phyloP scores from a whole-genome alignment of 1,140 invertebrate species.

The Caenorhabditis brenneri region DNA sequence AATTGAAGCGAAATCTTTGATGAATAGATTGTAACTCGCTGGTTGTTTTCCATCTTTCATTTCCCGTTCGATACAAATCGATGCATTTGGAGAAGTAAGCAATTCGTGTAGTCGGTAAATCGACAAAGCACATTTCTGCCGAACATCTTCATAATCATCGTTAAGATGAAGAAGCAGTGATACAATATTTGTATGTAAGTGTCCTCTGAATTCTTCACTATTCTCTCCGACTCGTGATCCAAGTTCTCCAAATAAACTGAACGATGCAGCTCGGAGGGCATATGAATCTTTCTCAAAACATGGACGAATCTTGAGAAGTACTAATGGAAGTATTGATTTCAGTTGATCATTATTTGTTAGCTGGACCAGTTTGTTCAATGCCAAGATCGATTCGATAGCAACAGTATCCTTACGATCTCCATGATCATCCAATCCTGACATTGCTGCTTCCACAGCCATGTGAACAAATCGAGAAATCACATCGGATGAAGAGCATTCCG shows the following conservation, averaged over 20 bases:
- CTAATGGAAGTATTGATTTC: constrained; percentile 73
- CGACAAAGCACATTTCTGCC: constrained; percentile 31
- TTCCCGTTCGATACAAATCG: constrained; percentile 54
- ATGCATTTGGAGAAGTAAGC: constrained; percentile 53
- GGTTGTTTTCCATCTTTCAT: constrained; percentile 51
- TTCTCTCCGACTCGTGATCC: constrained; percentile 72
- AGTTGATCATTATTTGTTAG: constrained; percentile 73
- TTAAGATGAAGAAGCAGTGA: constrained; percentile 74
- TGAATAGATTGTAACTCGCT: constrained; percentile 59
- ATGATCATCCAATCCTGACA: constrained; percentile 74
- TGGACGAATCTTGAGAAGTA: constrained; percentile 73
- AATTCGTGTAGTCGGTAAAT: constrained; percentile 46
- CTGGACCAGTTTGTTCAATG: constrained; percentile 72
- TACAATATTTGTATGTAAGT: constrained; percentile 74
- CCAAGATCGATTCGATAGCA: constrained; percentile 73
- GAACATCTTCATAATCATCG: constrained; percentile 72
- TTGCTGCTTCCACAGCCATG: constrained; percentile 73
- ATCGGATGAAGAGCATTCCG: constrained; percentile 25
- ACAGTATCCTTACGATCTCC: constrained; percentile 63
- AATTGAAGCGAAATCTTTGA: constrained; percentile 64
- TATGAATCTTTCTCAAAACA: constrained; percentile 75
- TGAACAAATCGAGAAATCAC: constrained; percentile 51
- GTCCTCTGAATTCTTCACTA: constrained; percentile 72
- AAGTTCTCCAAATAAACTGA: constrained; percentile 74
- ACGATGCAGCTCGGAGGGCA: constrained; percentile 72